phyloP scores from a whole-genome alignment of 37 sponge, comb jelly and placozoan species.

The Eunapius fragilis region DNA sequence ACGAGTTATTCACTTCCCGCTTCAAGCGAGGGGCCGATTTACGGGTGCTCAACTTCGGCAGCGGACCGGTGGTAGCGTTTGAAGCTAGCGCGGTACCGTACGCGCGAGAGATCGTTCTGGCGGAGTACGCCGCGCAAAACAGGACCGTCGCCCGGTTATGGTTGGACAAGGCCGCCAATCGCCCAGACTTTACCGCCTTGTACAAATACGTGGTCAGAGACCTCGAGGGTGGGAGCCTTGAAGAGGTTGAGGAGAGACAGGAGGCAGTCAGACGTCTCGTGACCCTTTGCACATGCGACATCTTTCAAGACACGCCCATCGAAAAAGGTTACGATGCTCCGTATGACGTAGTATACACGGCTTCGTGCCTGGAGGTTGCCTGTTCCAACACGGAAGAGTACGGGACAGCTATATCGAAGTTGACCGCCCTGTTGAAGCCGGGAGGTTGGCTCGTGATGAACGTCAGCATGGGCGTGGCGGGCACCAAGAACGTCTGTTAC shows the following conservation, averaged over 20 bases:
- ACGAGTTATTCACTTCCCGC: neutral
- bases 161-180: constrained; percentile 7
- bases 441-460: too few species aligned
- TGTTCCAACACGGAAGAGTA: too few species aligned
- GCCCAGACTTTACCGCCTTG: constrained; percentile 12
- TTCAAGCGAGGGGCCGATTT: neutral
- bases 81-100: constrained; percentile 17
- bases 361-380: constrained; percentile 9
- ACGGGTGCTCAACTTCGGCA: constrained; percentile 40
- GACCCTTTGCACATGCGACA: constrained; percentile 39
- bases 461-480: too few species aligned
- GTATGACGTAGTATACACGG: constrained; percentile 30
- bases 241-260: constrained; percentile 12
- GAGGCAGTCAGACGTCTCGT: constrained; percentile 7
- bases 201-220: constrained; percentile 37
- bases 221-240: constrained; percentile 23
- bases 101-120: constrained; percentile 41
- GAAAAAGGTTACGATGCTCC: neutral
- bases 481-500: too few species aligned
- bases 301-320: constrained; percentile 13
- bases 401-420: too few species aligned
- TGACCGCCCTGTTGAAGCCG: too few species aligned
- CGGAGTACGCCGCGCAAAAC: constrained; percentile 30
- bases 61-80: constrained; percentile 22
- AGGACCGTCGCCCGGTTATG: constrained; percentile 10